Base-by-base conservation (phyloP, 2,797 vertebrate genomes). In the Pteronotus mesoamericanus region DNA sequence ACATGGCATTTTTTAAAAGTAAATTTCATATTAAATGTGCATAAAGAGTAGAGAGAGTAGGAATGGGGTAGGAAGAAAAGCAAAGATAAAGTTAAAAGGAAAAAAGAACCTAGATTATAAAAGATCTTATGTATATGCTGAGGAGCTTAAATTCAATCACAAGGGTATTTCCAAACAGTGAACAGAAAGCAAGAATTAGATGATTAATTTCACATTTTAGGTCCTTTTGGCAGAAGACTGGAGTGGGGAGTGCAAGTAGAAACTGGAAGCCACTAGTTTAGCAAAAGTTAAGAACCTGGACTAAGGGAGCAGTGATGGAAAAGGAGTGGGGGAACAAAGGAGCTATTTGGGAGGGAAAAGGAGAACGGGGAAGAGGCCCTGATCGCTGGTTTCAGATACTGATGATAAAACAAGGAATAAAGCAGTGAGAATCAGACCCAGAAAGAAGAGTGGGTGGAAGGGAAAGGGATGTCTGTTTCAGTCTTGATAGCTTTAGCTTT, bases 161-260 rank as follows among this genome's bases (percentile, higher is more conserved):
- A 32, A 44, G 83, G 24, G 53, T 82, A 77, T 77, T 71, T 82
- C 46, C 29, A 86, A 94, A 39, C 42, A 64, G 32, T 42, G 24
- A 94, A 91, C 21, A 75, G 84, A 89, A 61, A 91, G 90, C 46
- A 87, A 89, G 85, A 91, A 22, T 68, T 29, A 82, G 26, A 82
- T 53, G 55, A 94, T 55, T 18, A 42, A 72, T 79, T 84, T 61
- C 37, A 69, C 39, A 69, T 57, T 95, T 88, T 61, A 86, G 18
- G 44, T 48, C 16, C 9, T 90, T 89, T 64, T 89, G 88, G 29
- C 75, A 89, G 32, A 95, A 89, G 74, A 77, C 26, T 57, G 26
- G 16, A 86, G 10, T 42, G 26, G 21, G 9, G 46, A 59, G 34
- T 78, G 14, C 42, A 89, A 79, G 59, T 21, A n/a, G 22, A 91